Evolutionary conservation across 2,888 invertebrate genomes (phyloP).

Genomic region (Eucriotettix oculatus): DNA sequence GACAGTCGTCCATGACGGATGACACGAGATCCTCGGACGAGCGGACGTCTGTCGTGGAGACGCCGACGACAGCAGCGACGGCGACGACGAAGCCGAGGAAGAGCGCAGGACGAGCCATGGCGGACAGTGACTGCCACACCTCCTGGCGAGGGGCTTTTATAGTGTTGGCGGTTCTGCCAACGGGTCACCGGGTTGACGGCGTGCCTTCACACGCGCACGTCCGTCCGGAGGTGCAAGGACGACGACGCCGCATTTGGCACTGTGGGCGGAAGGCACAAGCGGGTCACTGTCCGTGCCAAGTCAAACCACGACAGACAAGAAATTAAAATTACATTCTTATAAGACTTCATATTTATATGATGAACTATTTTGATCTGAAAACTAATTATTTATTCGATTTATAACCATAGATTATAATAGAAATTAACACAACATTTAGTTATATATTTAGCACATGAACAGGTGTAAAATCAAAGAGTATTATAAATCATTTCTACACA

Average conservation of each 20-base stretch:
- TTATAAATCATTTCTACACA: too few species aligned
- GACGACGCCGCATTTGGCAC: not conserved
- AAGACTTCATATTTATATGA: too few species aligned
- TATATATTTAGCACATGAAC: too few species aligned
- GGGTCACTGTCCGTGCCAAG: too few species aligned
- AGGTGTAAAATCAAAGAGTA: too few species aligned
- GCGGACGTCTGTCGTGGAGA: not conserved
- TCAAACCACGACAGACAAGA: too few species aligned
- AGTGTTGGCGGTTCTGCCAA: not conserved
- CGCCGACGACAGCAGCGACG: not conserved
- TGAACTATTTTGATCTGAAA: too few species aligned
- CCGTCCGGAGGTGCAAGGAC: not conserved
- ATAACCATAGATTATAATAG: too few species aligned
- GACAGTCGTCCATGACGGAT: constrained; percentile 55
- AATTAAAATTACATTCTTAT: too few species aligned
- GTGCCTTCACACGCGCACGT: not conserved
- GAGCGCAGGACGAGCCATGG: not conserved
- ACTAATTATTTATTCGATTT: too few species aligned
- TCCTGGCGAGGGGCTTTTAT: constrained; percentile 13
- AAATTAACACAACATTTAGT: too few species aligned
- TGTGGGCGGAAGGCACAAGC: too few species aligned
- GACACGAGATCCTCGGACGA: constrained; percentile 44
- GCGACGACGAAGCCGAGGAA: not conserved
- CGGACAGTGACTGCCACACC: constrained; percentile 10
- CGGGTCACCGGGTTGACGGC: not conserved